A percentile compares a stretch with the other conserved stretches of the same genome.
phyloP scores from a whole-genome alignment of 1,140 invertebrate genomes.

The Diuraphis noxia region DNA sequence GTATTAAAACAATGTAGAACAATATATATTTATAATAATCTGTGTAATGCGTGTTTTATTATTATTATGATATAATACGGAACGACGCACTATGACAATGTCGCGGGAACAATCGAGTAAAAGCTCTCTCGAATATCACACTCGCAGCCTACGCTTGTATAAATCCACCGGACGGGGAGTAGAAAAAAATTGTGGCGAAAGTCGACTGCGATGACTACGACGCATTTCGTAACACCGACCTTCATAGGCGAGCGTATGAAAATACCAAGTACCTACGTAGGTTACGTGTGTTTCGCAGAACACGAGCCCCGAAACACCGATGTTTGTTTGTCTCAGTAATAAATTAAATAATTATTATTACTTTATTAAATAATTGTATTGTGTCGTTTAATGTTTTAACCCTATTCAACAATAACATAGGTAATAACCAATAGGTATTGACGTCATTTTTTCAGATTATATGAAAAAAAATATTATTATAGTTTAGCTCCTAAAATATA shows the following conservation, averaged over 20 bases:
- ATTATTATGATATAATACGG: neutral
- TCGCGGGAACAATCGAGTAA: conserved; percentile 16
- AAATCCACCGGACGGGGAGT: neutral
- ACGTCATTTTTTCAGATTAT: too few species aligned
- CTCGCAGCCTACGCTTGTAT: neutral
- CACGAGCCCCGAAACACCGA: neutral
- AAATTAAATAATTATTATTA: neutral
- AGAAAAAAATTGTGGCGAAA: neutral
- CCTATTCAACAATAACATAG: neutral
- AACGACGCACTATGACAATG: neutral
- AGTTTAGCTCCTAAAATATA: too few species aligned
- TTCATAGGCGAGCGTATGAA: neutral
- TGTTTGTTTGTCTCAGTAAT: neutral
- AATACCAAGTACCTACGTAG: neutral
- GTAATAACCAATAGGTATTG: too few species aligned
- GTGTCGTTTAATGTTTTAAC: neutral
- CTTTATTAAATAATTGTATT: neutral
- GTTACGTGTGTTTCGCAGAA: neutral
- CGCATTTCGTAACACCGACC: neutral
- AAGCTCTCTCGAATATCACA: conserved; percentile 8
- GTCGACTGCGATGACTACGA: neutral
- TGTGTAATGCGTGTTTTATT: neutral
- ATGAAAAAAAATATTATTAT: too few species aligned
- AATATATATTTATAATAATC: neutral
- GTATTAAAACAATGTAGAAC: neutral